These are phyloP conservation scores for Cyanoderma ruficeps DNA, from an alignment of 2,113 vertebrate species.

Conservation along the genomic window DNA sequence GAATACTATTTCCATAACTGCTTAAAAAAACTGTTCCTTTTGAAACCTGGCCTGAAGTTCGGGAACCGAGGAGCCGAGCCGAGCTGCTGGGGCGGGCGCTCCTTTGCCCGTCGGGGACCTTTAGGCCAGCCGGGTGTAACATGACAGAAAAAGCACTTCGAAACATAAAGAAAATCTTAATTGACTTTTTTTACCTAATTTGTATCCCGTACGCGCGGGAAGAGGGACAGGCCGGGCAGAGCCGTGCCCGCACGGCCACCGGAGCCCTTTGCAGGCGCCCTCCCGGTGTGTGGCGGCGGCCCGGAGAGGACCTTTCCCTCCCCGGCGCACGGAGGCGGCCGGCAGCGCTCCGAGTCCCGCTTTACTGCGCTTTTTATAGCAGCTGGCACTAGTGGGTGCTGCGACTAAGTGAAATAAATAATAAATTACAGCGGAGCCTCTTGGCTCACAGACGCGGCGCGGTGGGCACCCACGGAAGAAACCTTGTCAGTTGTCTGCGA, in stretches of 20 bases:
- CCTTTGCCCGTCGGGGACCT: background rate
- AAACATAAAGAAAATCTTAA: background rate
- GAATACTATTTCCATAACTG: slow-evolving; percentile 43
- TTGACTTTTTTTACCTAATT: background rate
- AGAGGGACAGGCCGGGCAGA: background rate
- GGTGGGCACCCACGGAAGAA: background rate
- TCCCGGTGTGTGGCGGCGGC: background rate
- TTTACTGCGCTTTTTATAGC: background rate
- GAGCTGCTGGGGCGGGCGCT: background rate
- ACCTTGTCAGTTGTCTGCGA: background rate
- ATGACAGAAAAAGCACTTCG: background rate
- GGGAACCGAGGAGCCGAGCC: background rate
- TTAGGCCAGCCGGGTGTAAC: background rate
- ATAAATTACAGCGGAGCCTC: background rate
- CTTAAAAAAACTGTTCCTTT: background rate
- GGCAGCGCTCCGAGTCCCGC: background rate
- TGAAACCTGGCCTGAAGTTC: background rate
- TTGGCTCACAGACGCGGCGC: background rate
- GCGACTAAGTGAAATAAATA: slow-evolving; percentile 41
- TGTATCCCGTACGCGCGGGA: background rate
- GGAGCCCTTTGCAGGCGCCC: background rate
- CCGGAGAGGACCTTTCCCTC: background rate
- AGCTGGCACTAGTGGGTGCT: slow-evolving; percentile 67
- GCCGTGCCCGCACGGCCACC: too few relatives aligned
- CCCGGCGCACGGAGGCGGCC: background rate